Evolutionary conservation across 1,140 invertebrate species (phyloP).

Genomic region (Sogatella furcifera): DNA sequence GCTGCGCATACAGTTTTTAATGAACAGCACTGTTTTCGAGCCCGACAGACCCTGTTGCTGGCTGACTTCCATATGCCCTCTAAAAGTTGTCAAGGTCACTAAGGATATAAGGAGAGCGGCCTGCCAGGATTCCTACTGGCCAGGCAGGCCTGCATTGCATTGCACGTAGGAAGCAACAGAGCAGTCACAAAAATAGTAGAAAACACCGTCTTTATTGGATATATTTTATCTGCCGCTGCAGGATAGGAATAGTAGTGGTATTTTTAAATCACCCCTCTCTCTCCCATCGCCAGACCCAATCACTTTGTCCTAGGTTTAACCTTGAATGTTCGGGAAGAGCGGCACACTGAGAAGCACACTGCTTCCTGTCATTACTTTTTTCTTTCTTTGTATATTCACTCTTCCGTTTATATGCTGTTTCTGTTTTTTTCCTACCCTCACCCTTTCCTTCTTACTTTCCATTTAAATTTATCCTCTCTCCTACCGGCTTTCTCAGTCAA

Average conservation of each 20-base stretch:
- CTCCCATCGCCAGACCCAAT: neutral
- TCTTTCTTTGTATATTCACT: too few species aligned
- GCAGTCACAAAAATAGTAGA: neutral
- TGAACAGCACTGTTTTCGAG: too few species aligned
- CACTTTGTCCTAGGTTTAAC: neutral
- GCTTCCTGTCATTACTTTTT: too few species aligned
- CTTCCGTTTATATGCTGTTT: too few species aligned
- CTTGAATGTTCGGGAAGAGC: neutral
- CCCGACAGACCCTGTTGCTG: neutral
- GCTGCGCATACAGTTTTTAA: too few species aligned
- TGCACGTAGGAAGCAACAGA: neutral
- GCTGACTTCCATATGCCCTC: conserved; percentile 2
- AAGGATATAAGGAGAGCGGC: neutral
- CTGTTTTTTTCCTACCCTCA: too few species aligned
- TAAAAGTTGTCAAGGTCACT: conserved; percentile 2
- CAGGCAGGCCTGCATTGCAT: neutral
- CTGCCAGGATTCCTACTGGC: too few species aligned
- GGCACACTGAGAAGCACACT: too few species aligned
- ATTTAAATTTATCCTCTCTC: too few species aligned
- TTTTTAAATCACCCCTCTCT: neutral
- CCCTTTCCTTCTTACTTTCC: too few species aligned
- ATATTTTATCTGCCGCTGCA: too few species aligned
- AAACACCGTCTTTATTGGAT: neutral
- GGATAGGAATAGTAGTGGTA: neutral
- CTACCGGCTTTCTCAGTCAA: too few species aligned